phyloP scores from a whole-genome alignment of 1,140 invertebrate species.

The Listronotus oregonensis region DNA sequence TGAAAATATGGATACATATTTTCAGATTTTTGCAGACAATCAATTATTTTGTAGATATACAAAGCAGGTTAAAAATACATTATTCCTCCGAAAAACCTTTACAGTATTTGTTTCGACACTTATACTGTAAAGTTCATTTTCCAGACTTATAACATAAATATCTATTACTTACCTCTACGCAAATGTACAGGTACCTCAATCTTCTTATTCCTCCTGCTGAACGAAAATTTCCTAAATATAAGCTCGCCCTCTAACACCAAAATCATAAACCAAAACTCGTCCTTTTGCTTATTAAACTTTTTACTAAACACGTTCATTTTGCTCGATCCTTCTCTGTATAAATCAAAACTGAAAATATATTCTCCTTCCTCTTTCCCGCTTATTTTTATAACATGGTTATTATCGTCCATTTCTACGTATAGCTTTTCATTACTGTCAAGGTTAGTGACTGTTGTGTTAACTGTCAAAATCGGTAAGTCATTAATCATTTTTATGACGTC shows the following conservation, averaged over 20 bases:
- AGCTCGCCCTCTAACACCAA: conserved; percentile 79
- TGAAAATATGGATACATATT: too few relatives aligned
- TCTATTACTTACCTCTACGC: conserved; percentile 40
- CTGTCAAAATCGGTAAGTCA: conserved; percentile 37
- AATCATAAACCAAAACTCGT: conserved; percentile 93
- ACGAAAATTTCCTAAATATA: conserved; percentile 83
- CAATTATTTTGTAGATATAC: too few relatives aligned
- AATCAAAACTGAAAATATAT: conserved; percentile 54
- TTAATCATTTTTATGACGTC: conserved; percentile 38
- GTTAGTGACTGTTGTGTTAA: conserved; percentile 31
- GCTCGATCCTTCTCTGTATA: conserved; percentile 44
- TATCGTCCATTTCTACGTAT: conserved; percentile 2
- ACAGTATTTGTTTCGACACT: too few relatives aligned
- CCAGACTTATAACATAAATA: too few relatives aligned
- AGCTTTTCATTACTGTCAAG: conserved; percentile 9
- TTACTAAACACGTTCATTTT: conserved; percentile 74
- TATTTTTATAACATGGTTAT: conserved; percentile 64
- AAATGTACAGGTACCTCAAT: conserved; percentile 44
- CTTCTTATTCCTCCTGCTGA: conserved; percentile 57
- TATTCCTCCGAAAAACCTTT: too few relatives aligned
- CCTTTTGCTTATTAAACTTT: conserved; percentile 89
- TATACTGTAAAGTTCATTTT: too few relatives aligned
- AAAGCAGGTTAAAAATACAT: too few relatives aligned
- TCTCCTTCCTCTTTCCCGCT: conserved; percentile 63
- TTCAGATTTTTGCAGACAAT: too few relatives aligned